These are phyloP conservation scores for Quadroppia sp. DNA, from an alignment of 2,888 invertebrate species.

Conservation along the genomic window DNA sequence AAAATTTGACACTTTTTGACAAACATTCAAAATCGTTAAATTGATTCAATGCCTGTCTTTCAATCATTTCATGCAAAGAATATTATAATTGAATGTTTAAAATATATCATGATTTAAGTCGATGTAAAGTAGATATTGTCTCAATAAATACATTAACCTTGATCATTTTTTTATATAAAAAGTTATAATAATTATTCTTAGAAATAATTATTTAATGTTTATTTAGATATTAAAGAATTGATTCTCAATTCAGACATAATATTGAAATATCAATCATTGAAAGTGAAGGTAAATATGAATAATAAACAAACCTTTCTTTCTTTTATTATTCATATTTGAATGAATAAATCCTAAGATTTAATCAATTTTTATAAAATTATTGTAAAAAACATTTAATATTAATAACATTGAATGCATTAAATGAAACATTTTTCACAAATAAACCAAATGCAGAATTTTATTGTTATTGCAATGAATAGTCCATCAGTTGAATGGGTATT, in stretches of 20 bases:
- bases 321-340: slow-evolving; percentile 6
- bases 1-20: neutral
- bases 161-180: too few species aligned
- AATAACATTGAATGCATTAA: slow-evolving; percentile 13
- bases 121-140: too few species aligned
- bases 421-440: slow-evolving; percentile 24
- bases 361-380: slow-evolving; percentile 33
- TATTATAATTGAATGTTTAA: too few species aligned
- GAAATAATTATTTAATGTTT: too few species aligned
- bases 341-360: slow-evolving; percentile 23
- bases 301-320: neutral
- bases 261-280: slow-evolving; percentile 24
- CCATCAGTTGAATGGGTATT: neutral
- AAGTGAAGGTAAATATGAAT: slow-evolving; percentile 14
- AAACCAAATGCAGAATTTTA: slow-evolving; percentile 11
- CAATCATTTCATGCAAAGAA: too few species aligned
- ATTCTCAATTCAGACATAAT: slow-evolving; percentile 1
- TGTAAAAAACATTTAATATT: slow-evolving; percentile 24
- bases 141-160: too few species aligned
- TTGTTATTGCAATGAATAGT: neutral
- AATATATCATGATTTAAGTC: too few species aligned
- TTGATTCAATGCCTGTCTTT: too few species aligned
- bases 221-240: neutral
- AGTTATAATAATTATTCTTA: too few species aligned
- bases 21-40: neutral